Evolutionary conservation across 2,888 invertebrate genomes (phyloP).

Genomic region (Holacanthella duospinosa): DNA sequence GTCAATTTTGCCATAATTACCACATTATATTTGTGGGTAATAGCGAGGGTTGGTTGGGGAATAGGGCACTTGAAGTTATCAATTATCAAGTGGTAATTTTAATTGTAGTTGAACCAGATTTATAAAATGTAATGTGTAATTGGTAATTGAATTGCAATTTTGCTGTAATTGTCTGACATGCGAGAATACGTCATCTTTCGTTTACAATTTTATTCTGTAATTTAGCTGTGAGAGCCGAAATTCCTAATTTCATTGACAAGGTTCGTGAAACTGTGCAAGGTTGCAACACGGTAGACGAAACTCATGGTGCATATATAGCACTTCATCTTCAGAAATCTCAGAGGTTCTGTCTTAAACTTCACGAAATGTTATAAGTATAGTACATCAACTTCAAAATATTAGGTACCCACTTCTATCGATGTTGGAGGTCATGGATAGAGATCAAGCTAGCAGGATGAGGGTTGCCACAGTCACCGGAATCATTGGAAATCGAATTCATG

Average conservation of each 20-base stretch:
- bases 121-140: no score
- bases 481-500: conserved; percentile 20
- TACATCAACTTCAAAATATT: neutral
- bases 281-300: neutral
- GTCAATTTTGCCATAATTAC: no score
- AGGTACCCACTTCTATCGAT: neutral
- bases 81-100: no score
- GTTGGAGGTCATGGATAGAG: conserved; percentile 6
- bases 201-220: no score
- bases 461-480: conserved; percentile 11
- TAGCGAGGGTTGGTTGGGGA: no score
- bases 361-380: neutral
- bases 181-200: no score
- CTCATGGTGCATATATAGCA: neutral
- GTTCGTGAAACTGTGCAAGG: neutral
- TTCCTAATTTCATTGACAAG: neutral
- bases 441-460: neutral
- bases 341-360: neutral
- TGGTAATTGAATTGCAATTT: no score
- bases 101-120: no score
- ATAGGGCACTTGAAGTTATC: no score
- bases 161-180: no score
- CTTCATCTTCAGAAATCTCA: neutral
- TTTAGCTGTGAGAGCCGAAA: neutral
- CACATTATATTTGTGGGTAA: no score